A percentile compares a stretch with the other conserved stretches of the same genome.
Conservation (phyloP, 2,888 invertebrate species). For the Therioaphis trifolii region DNA sequence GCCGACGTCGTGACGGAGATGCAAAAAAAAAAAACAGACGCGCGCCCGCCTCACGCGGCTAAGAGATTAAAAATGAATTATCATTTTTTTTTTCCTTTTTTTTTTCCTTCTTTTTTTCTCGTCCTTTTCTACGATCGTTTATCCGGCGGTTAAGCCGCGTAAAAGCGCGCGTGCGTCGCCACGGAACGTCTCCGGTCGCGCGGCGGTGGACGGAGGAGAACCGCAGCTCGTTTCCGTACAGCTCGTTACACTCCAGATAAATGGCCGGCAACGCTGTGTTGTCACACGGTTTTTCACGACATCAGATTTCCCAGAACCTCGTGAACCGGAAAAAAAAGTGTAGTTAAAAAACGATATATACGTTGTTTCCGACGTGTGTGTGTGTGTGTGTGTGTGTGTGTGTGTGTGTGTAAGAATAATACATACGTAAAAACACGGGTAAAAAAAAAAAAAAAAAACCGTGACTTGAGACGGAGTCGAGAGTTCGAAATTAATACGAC, state of each 20-base stretch:
- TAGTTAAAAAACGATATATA: conserved; percentile 48
- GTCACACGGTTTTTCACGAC: conserved; percentile 57
- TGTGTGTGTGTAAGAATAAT: no score
- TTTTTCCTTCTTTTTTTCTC: not conserved
- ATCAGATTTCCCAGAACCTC: conserved; percentile 55
- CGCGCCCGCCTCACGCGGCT: not conserved
- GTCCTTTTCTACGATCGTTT: conserved; percentile 37
- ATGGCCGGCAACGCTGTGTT: conserved; percentile 58
- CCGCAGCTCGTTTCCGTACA: conserved; percentile 55
- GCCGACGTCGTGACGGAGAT: no score
- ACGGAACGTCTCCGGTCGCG: no score
- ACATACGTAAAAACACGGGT: no score
- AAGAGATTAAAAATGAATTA: conserved; percentile 62
- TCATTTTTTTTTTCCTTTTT: conserved; percentile 27
- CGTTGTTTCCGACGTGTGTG: not conserved
- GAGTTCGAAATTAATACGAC: conserved; percentile 28
- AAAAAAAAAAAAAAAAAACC: conserved; percentile 23
- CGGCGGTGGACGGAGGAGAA: conserved; percentile 5
- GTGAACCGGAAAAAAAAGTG: conserved; percentile 46
- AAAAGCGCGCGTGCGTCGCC: conserved; percentile 16
- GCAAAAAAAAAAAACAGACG: no score
- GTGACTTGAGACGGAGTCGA: not conserved
- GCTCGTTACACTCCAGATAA: conserved; percentile 62
- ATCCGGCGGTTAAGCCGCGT: conserved; percentile 43
- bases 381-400: not conserved